Evolutionary conservation across 1,140 invertebrate genomes (phyloP), one percentile per base, ranked within the genome.

Genomic region (Manduca sexta): DNA sequence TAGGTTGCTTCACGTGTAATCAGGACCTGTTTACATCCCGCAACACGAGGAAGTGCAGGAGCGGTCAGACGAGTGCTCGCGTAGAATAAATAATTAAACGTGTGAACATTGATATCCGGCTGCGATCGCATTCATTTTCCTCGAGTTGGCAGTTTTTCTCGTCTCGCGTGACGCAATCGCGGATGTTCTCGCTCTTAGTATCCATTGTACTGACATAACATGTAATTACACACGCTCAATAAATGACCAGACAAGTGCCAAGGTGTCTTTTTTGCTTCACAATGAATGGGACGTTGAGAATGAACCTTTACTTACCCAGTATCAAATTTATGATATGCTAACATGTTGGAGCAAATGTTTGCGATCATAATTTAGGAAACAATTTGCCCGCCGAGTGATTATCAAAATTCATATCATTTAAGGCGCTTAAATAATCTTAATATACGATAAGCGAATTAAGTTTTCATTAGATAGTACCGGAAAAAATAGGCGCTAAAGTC

Each of bases 71-170:
- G 33, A 50, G 48, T 47, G 45, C 45, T 43, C 31, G 31, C 41
- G 52, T 30, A 55, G 35, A 50, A 42, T 26, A 49, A 50, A 52
- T 44, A 56, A 47, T 67, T 77, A 73, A 75, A 71, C 73, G 75
- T 80, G 76, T 64, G 79, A 77, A 79, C 61, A 51, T 49, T 57
- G 41, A 66, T 60, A 65, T 80, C 76, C 79, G 76, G 69, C 69
- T 74, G 49, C 42, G 54, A 66, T 53, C 65, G 62, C 67, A 77
- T 75, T 82, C 61, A 73, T 73, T 74, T 72, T 74, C 64, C 64
- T 69, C 68, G 37, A 47, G 21, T 47, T 49, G 45, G 59, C 46
- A 66, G 57, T 77, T 80, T 79, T 78, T 78, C 67, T 78, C 61
- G 54, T 29, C 15, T 72, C 37, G 59, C 63, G 68, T 80, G 68